Evolutionary conservation across 2,797 vertebrate genomes (phyloP), one percentile per base, ranked within the genome.

Genomic region (Lacerta viridis): DNA sequence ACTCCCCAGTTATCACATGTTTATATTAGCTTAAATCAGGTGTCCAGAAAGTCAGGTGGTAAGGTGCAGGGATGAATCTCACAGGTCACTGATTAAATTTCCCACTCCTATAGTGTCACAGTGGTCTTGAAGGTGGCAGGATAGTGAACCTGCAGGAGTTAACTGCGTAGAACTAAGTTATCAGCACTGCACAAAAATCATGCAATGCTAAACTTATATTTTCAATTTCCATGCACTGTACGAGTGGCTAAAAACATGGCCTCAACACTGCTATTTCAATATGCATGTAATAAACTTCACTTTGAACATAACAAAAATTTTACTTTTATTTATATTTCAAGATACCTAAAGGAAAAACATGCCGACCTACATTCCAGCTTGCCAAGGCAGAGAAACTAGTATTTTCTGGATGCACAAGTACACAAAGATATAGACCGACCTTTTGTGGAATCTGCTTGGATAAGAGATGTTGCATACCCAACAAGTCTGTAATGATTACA

Each of bases 361-460:
- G 99, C 72, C 97, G 94, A 89, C 97, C 98, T 0, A 98, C 97
- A 84, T 98, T 99, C 94, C 98, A 98, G 93, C 97, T 97, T 18
- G 96, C 97, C 88, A 97, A 95, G 95, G 97, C 98, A 5, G 98
- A 99, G 95, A 98, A 97, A 87, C 94, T 99, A 11, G 55, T 84
- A 0, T 98, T 99, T 85, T 99, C 99, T 0, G 98, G 98, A 91
- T 99, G 99, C 74, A 97, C 95, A 91, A 98, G 98, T 69, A 97
- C 96, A 75, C 97, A 96, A 92, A 98, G 96, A 92, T 98, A 98
- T 80, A 98, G 96, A 85, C 98, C 98, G 39, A 98, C 94, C 0
- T 99, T 98, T 96, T 99, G 99, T 6, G 98, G 99, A 0, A 84
- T 97, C 41, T 99, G 99, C 88, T 94, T 94, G 13, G 98, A 99